Conservation (phyloP, 2,797 vertebrate species). For the Sardinella longiceps region DNA sequence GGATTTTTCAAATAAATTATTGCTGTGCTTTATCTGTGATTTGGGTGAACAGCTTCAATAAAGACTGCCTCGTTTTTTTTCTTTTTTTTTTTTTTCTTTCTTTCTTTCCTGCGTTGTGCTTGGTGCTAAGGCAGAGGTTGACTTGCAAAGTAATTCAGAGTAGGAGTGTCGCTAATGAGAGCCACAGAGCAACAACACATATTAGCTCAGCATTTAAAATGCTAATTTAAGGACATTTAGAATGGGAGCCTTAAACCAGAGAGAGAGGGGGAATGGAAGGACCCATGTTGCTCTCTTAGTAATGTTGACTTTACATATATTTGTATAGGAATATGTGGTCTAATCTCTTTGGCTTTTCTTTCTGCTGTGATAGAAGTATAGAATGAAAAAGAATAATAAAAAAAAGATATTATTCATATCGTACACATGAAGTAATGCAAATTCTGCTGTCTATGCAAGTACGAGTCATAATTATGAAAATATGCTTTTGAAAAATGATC, state of each 20-base stretch:
- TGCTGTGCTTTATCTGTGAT: constrained; percentile 69
- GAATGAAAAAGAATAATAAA: not conserved
- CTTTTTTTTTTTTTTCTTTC: constrained; percentile 60
- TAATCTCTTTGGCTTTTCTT: not conserved
- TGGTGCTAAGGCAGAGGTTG: constrained; percentile 63
- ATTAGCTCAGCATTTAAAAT: constrained; percentile 75
- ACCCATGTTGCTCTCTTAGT: constrained; percentile 50
- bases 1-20: constrained; percentile 74
- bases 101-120: constrained; percentile 68
- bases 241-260: constrained; percentile 61
- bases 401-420: no score
- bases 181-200: constrained; percentile 69
- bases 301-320: constrained; percentile 42
- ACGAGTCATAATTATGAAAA: not conserved
- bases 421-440: not conserved
- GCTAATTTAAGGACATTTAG: constrained; percentile 72
- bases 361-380: not conserved
- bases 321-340: not conserved
- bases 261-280: no score
- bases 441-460: not conserved
- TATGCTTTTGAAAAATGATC: not conserved
- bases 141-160: constrained; percentile 71
- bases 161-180: constrained; percentile 76
- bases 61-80: constrained; percentile 66
- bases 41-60: constrained; percentile 78